phyloP scores from a whole-genome alignment of 1,140 invertebrate species.

The Ruditapes philippinarum region DNA sequence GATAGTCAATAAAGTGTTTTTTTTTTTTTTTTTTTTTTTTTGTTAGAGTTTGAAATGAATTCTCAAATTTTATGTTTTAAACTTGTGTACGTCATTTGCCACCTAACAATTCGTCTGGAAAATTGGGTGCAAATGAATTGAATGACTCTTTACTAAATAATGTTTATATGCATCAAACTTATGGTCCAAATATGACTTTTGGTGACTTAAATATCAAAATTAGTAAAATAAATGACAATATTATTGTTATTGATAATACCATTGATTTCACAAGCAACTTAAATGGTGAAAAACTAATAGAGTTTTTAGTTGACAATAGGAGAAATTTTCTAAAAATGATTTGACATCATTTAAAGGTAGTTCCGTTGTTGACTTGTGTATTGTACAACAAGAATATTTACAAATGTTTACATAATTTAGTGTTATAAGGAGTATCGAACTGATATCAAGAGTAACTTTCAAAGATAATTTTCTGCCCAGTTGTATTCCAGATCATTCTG shows the following conservation, averaged over 20 bases:
- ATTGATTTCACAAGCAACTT: background rate
- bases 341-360: background rate
- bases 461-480: too few relatives aligned
- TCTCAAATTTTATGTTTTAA: too few relatives aligned
- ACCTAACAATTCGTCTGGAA: background rate
- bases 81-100: background rate
- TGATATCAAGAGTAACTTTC: too few relatives aligned
- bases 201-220: background rate
- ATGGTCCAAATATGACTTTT: background rate
- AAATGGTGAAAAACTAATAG: background rate
- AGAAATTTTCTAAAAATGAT: background rate
- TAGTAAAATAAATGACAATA: background rate
- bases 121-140: background rate
- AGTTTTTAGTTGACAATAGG: background rate
- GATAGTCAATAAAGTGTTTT: too few relatives aligned
- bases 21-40: too few relatives aligned
- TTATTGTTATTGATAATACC: background rate
- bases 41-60: too few relatives aligned
- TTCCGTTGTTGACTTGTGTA: background rate
- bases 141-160: background rate
- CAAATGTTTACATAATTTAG: background rate
- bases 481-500: too few relatives aligned
- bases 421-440: background rate
- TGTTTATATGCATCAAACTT: background rate
- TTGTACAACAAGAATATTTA: background rate